Percentiles rank a stretch among this genome's conserved stretches.
Conservation (phyloP, 2,888 invertebrate species). For the Aphelenchoides bicaudatus region DNA sequence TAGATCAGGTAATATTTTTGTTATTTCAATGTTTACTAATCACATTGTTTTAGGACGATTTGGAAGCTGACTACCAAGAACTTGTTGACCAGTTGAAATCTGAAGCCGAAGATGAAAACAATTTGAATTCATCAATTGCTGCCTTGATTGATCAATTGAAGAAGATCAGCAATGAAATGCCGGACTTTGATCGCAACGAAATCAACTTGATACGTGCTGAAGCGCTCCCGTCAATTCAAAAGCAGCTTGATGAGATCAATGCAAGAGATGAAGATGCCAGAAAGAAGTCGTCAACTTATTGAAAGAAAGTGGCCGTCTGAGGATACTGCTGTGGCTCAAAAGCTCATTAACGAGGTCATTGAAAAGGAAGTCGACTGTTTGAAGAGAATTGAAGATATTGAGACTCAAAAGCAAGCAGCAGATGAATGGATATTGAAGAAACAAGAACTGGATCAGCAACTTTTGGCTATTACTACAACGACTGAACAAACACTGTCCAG, state of each 20-base stretch:
- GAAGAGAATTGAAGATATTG: not conserved
- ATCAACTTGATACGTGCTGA: not conserved
- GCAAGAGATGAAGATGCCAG: constrained; percentile 6
- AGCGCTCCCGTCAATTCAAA: constrained; percentile 2
- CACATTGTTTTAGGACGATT: constrained; percentile 44
- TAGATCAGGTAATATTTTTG: no score
- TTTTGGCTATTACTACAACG: not conserved
- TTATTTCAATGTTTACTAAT: no score
- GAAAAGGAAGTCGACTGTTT: not conserved
- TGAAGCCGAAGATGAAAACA: constrained; percentile 26
- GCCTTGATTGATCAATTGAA: constrained; percentile 12
- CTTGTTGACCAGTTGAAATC: constrained; percentile 19
- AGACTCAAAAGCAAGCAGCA: constrained; percentile 4
- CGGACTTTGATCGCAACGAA: constrained; percentile 2
- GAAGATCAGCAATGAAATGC: constrained; percentile 2
- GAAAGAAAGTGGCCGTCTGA: constrained; percentile 7
- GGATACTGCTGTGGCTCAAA: not conserved
- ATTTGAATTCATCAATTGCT: constrained; percentile 17
- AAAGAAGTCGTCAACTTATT: not conserved
- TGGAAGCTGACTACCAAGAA: constrained; percentile 39
- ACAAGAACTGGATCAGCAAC: constrained; percentile 15
- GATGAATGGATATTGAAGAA: constrained; percentile 18
- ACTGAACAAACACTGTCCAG: not conserved
- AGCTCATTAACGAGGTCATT: constrained; percentile 1
- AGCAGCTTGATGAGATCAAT: constrained; percentile 13